These are phyloP conservation scores for Leucoptera coffeella DNA, from an alignment of 2,888 invertebrate species.

Conservation along the genomic window DNA sequence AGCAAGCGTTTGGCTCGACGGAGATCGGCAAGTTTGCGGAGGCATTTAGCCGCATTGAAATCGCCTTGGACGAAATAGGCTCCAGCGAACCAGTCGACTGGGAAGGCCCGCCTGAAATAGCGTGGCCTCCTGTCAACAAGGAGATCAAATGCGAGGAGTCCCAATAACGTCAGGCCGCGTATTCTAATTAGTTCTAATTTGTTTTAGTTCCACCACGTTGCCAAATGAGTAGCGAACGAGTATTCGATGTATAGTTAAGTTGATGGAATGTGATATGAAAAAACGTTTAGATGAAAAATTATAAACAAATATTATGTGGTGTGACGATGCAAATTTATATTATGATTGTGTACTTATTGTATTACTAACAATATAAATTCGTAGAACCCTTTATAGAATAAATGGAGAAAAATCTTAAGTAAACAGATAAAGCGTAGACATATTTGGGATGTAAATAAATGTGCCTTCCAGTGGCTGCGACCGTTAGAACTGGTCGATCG, in stretches of 20 bases:
- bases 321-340: constrained; percentile 30
- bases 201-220: constrained; percentile 45
- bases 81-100: constrained; percentile 35
- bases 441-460: no score
- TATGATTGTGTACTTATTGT: constrained; percentile 20
- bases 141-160: constrained; percentile 46
- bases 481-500: no score
- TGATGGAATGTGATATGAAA: constrained; percentile 41
- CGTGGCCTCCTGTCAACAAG: constrained; percentile 30
- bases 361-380: constrained; percentile 14
- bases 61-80: constrained; percentile 27
- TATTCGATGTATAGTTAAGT: constrained; percentile 27
- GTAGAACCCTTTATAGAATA: constrained; percentile 23
- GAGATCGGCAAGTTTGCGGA: constrained; percentile 81
- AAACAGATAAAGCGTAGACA: no score
- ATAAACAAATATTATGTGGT: no score
- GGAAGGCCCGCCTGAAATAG: constrained; percentile 28
- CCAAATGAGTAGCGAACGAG: constrained; percentile 38
- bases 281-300: constrained; percentile 33
- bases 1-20: constrained; percentile 81
- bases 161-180: constrained; percentile 2
- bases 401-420: no score
- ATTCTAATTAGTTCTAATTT: constrained; percentile 25
- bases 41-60: constrained; percentile 58
- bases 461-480: no score